phyloP scores from a whole-genome alignment of 2,888 invertebrate species.

The Plagiodera versicolora region DNA sequence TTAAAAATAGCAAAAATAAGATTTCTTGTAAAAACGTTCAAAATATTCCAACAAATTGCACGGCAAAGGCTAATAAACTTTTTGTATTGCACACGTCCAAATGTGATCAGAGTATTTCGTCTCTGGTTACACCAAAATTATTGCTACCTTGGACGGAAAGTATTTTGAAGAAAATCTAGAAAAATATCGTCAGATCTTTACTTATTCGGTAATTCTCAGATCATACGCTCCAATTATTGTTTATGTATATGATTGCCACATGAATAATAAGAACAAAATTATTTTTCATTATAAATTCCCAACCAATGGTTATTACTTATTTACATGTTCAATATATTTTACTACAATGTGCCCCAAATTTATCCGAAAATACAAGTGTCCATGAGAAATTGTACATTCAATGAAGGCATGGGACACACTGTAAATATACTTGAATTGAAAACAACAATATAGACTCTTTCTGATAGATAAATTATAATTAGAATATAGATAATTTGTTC shows the following conservation, averaged over 20 bases:
- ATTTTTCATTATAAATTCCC: conserved; percentile 1
- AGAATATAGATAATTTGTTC: conserved; percentile 11
- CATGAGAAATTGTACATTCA: no score
- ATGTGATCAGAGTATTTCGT: conserved; percentile 23
- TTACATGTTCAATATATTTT: neutral
- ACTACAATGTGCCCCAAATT: neutral
- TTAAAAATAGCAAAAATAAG: conserved; percentile 32
- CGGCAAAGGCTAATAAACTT: conserved; percentile 30
- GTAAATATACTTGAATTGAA: neutral
- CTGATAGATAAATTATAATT: conserved; percentile 10
- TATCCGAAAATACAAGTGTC: no score
- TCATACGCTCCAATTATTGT: neutral
- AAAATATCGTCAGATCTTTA: conserved; percentile 20
- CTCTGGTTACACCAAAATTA: conserved; percentile 17
- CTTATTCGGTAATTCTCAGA: neutral
- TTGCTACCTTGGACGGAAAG: conserved; percentile 32
- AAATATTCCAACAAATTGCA: conserved; percentile 38
- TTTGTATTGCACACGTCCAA: conserved; percentile 37
- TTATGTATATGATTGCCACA: neutral
- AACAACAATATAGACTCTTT: neutral
- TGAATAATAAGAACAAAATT: neutral
- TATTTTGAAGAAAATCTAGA: conserved; percentile 15
- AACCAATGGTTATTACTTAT: neutral
- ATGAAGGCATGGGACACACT: neutral
- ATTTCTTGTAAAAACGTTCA: conserved; percentile 33